Evolutionary conservation across 2,113 vertebrate genomes (phyloP).

Genomic region (Spermophilus dauricus): DNA sequence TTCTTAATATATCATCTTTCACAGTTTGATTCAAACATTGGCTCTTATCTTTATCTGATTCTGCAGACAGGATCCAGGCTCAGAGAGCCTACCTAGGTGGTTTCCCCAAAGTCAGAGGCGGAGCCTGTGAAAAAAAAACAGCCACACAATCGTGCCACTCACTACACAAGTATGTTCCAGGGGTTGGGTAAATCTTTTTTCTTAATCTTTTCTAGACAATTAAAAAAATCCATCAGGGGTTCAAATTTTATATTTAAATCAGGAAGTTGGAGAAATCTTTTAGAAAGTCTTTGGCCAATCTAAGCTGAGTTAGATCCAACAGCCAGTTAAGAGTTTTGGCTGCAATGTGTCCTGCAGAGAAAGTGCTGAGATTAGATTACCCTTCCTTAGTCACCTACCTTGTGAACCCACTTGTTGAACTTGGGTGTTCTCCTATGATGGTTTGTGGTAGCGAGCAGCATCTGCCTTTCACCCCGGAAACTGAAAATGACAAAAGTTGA

Average conservation of each 20-base stretch:
- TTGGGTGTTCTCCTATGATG: background rate
- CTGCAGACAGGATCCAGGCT: background rate
- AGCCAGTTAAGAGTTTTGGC: background rate
- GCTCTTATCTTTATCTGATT: background rate
- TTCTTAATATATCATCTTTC: too few species aligned
- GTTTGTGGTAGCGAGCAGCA: background rate
- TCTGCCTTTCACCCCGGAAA: background rate
- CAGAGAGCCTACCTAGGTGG: background rate
- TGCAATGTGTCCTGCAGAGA: background rate
- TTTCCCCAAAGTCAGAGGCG: background rate
- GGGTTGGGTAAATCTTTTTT: background rate
- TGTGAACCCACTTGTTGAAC: background rate
- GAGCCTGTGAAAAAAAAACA: background rate
- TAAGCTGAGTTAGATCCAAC: background rate
- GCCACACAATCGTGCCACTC: accelerated
- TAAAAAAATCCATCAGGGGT: background rate
- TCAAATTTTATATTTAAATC: background rate
- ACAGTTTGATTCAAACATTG: too few species aligned
- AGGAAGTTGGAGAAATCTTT: background rate
- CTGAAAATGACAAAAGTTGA: background rate
- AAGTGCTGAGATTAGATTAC: background rate
- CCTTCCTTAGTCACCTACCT: background rate
- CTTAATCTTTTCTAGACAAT: background rate
- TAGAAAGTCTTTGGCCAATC: background rate
- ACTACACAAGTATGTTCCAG: background rate